Conservation (phyloP, 1,140 invertebrate species). For the Rhopalosiphum padi region DNA sequence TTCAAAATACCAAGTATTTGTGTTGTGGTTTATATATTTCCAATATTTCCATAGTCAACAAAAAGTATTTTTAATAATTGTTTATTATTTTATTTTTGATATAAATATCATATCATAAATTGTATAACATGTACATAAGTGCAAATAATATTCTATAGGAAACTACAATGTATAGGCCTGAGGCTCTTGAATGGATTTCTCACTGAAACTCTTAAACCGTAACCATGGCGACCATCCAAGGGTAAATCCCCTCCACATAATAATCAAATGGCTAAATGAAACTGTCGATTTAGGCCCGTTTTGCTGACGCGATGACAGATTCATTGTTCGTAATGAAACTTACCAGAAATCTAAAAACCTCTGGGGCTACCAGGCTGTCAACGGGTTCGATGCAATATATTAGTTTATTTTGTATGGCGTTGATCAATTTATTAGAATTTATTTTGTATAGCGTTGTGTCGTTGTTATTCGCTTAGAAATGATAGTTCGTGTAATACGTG, state of each 20-base stretch:
- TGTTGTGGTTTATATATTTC: background rate
- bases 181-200: slow-evolving; percentile 52
- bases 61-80: background rate
- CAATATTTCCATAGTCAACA: background rate
- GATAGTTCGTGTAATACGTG: background rate
- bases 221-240: slow-evolving; percentile 30
- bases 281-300: slow-evolving; percentile 53
- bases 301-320: slow-evolving; percentile 43
- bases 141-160: slow-evolving; percentile 9
- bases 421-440: background rate
- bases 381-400: background rate
- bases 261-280: slow-evolving; percentile 56
- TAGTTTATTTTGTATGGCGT: background rate
- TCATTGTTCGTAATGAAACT: slow-evolving; percentile 18
- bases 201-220: slow-evolving; percentile 45
- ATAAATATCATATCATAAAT: background rate
- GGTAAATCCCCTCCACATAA: slow-evolving; percentile 52
- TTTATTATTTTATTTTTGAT: background rate
- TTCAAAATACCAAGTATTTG: background rate
- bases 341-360: background rate
- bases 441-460: background rate
- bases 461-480: background rate
- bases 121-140: background rate
- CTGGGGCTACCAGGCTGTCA: background rate
- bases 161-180: slow-evolving; percentile 15